Conservation (phyloP, 2,888 invertebrate species). For the Xanthia icteritia region DNA sequence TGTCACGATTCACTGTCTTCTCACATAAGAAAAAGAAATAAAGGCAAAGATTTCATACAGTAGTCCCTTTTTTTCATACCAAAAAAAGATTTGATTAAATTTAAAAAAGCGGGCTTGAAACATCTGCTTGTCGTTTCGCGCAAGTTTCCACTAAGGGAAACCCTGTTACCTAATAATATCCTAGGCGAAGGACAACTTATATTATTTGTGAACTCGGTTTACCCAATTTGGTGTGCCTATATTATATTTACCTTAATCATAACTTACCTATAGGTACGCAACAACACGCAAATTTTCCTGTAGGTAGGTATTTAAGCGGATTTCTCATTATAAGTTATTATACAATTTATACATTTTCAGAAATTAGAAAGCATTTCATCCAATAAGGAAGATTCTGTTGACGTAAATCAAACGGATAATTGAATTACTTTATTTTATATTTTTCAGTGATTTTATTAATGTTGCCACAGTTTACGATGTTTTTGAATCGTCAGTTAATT, state of each 20-base stretch:
- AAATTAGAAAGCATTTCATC: slow-evolving; percentile 15
- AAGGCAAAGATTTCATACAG: slow-evolving; percentile 31
- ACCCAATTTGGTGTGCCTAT: slow-evolving; percentile 26
- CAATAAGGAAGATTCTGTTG: slow-evolving; percentile 10
- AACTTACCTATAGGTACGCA: slow-evolving; percentile 16
- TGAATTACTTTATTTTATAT: slow-evolving; percentile 10
- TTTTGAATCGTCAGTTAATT: background rate
- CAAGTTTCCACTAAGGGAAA: slow-evolving; percentile 45
- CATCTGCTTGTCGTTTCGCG: slow-evolving; percentile 53
- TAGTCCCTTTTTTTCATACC: slow-evolving; percentile 27
- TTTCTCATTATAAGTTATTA: slow-evolving; percentile 45
- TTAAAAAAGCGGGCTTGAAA: slow-evolving; percentile 52
- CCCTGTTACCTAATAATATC: slow-evolving; percentile 43
- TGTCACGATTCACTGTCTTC: background rate
- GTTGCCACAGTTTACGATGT: background rate
- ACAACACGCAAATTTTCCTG: slow-evolving; percentile 12
- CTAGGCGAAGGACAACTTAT: slow-evolving; percentile 37
- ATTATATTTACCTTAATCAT: slow-evolving; percentile 35
- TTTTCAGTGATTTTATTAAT: background rate
- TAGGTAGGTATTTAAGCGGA: background rate
- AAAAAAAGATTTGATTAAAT: slow-evolving; percentile 58
- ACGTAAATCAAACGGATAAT: slow-evolving; percentile 24
- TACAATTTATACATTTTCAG: slow-evolving; percentile 5
- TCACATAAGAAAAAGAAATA: slow-evolving; percentile 21
- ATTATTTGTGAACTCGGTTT: slow-evolving; percentile 46